Base-by-base conservation (phyloP, 2,797 vertebrate genomes). In the Phrynocephalus forsythii region DNA sequence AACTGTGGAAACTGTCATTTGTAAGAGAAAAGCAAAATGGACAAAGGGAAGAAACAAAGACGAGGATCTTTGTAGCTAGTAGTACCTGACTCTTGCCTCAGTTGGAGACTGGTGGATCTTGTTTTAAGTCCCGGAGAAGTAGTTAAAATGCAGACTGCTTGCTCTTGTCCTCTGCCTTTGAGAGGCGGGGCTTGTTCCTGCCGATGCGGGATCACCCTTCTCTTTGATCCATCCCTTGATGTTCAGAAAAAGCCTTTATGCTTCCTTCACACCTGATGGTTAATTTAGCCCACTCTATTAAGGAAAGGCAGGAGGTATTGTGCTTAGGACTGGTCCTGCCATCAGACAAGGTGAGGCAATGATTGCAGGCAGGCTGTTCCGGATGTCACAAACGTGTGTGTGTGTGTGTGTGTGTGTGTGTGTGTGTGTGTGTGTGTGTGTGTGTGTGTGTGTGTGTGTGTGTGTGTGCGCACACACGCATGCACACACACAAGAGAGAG, bases 161-260 rank as follows among this genome's bases (percentile, higher is more conserved):
- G 69, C 86, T 95, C 92, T 90, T 91, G 92, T 94, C 93, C 96
- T 96, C 91, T 93, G 96, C 93, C 96, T 96, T 91, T 30, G 83
- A 93, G 96, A 96, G 96, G 96, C 91, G 95, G 95, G 96, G 96
- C 88, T 92, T 91, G 8, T 91, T 94, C 94, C 94, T 90, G 94
- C 89, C 90, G 94, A 95, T 95, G 95, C 92, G 95, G 95, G 91
- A 85, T 92, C 92, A 81, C 94, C 91, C 89, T 92, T 95, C 87
- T 82, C 96, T 97, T 97, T 97, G 95, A 97, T 96, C 96, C 95
- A 82, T 83, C 93, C 92, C 95, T 96, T 95, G 91, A 95, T 95
- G 95, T 94, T 86, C 93, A 93, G 93, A 90, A 92, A 93, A 63
- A 82, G 90, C 96, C 96, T 97, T 97, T 95, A 96, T 96, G 95